Base-by-base conservation (phyloP, 2,888 invertebrate genomes). In the Ectemnius continuus region DNA sequence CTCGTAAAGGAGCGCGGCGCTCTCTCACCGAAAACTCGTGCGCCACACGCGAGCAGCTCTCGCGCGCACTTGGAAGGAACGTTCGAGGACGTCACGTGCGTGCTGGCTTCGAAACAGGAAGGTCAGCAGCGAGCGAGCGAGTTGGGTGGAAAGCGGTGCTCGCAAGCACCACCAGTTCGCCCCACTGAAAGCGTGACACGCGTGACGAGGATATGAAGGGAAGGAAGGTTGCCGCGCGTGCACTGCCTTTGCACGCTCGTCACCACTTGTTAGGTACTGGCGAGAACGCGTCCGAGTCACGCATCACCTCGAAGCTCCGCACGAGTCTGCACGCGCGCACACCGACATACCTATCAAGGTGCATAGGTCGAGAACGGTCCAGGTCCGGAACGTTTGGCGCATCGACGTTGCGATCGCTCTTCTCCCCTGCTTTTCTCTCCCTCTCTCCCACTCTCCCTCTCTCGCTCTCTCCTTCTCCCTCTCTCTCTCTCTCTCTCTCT, bases 181-280 rank as follows among this genome's bases (percentile, higher is more conserved):
- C 5, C 36, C 36, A 11, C 8, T 36, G 36, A 11, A 36, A 36
- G 36, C 36, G 36, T 36, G 36, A 36, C 36, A 36, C 36, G 36
- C 36, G 36, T 36, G 36, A 36, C 36, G 36, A 36, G 36, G 36
- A 36, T 36, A 36, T 36, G 8, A 36, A 36, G 36, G 36, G 36
- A 36, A 36, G 36, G 36, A 36, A 36, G 8, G 36, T 8, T 36
- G 36, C 36, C 8, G 36, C 36, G 36, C 36, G 36, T 36, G 36
- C 36, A 70, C 70, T 76, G 56, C 67, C 59, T 61, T 70, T 36
- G 58, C 61, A n/a, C 75, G 64, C 61, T 71, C 59, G 76, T 77
- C 47, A 63, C 76, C 76, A 77, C 76, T 77, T 77, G 76, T 77
- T 77, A 76, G 76, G 70, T 59, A 68, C 52, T 56, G 59, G 70